Percentiles rank a stretch among this genome's conserved stretches.
Conservation (phyloP, 2,888 invertebrate species). For the Sarcophaga variegata region DNA sequence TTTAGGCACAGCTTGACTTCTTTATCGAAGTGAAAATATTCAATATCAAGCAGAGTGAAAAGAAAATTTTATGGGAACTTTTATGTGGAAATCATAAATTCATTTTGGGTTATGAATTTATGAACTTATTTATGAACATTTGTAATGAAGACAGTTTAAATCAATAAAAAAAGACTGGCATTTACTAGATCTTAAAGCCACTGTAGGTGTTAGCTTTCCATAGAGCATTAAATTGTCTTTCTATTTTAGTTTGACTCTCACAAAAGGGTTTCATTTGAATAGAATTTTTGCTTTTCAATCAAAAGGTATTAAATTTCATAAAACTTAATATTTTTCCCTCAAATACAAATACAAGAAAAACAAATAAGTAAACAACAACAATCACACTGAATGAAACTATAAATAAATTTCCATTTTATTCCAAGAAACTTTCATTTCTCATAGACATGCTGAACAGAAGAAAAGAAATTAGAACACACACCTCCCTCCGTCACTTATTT, state of each 20-base stretch:
- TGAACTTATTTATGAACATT: too few species aligned
- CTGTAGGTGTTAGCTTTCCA: too few species aligned
- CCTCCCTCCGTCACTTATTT: background rate
- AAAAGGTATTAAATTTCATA: constrained; percentile 25
- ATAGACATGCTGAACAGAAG: background rate
- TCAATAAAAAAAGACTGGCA: too few species aligned
- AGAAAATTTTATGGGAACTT: background rate
- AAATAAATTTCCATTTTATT: constrained; percentile 5
- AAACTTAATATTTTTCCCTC: background rate
- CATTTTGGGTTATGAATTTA: too few species aligned
- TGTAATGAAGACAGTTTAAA: too few species aligned
- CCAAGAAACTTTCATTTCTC: background rate
- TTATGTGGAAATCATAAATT: too few species aligned
- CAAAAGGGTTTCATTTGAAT: too few species aligned
- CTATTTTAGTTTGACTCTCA: too few species aligned
- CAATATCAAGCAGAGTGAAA: background rate
- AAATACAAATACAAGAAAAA: background rate
- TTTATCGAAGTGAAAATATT: background rate
- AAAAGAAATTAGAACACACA: constrained; percentile 22
- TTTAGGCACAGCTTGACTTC: constrained; percentile 2
- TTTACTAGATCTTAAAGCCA: too few species aligned
- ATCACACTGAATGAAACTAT: background rate
- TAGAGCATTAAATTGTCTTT: too few species aligned
- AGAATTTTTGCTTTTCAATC: too few species aligned
- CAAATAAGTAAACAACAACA: background rate